phyloP scores from a whole-genome alignment of 2,888 invertebrate species.

The Callimorpha dominula region DNA sequence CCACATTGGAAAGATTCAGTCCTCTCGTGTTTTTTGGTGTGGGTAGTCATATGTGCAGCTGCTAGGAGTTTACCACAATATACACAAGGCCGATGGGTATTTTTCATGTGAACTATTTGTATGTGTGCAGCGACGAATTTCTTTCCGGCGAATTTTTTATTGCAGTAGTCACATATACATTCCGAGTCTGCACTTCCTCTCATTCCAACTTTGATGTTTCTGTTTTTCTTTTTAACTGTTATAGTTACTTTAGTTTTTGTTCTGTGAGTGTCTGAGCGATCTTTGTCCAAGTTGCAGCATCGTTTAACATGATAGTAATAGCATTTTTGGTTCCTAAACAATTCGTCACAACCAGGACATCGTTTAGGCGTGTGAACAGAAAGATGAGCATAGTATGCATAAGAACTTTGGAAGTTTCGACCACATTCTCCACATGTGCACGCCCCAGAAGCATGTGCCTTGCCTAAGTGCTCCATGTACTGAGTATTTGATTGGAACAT shows the following conservation, averaged over 20 bases:
- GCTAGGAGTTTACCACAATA: slow-evolving; percentile 76
- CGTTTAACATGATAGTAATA: slow-evolving; percentile 71
- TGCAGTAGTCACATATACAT: slow-evolving; percentile 77
- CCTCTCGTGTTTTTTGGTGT: slow-evolving; percentile 68
- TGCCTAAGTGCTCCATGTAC: slow-evolving; percentile 57
- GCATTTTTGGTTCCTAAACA: slow-evolving; percentile 73
- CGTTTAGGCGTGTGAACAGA: slow-evolving; percentile 65
- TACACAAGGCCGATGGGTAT: slow-evolving; percentile 72
- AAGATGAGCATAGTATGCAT: slow-evolving; percentile 69
- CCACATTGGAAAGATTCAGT: slow-evolving; percentile 62
- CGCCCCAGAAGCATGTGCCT: slow-evolving; percentile 62
- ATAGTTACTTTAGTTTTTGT: slow-evolving; percentile 62
- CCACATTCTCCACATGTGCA: slow-evolving; percentile 77
- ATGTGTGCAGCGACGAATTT: slow-evolving; percentile 76
- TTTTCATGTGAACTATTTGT: slow-evolving; percentile 77
- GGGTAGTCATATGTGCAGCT: slow-evolving; percentile 75
- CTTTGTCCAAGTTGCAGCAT: slow-evolving; percentile 70
- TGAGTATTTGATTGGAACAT: slow-evolving; percentile 57
- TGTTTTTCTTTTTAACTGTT: slow-evolving; percentile 64
- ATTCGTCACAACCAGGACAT: slow-evolving; percentile 71
- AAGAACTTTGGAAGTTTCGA: slow-evolving; percentile 62
- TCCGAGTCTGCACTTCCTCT: slow-evolving; percentile 67
- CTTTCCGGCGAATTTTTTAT: slow-evolving; percentile 73
- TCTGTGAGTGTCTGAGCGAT: slow-evolving; percentile 49
- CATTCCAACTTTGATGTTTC: slow-evolving; percentile 66